Evolutionary conservation across 2,797 vertebrate genomes (phyloP).

Genomic region (Oreochromis grahami): DNA sequence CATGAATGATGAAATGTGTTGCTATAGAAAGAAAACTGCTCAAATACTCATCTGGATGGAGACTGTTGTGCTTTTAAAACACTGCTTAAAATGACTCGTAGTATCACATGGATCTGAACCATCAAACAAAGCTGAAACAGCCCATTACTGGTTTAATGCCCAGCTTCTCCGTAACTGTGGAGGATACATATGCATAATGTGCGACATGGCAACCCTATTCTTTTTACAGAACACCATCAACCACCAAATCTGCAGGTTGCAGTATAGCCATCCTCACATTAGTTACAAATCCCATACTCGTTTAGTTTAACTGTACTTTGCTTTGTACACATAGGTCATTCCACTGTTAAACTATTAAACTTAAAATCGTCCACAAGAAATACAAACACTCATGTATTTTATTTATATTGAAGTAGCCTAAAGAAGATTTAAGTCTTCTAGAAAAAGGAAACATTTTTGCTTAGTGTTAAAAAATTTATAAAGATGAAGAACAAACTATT

Average conservation of each 20-base stretch:
- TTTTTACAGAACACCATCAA: background rate
- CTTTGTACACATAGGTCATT: background rate
- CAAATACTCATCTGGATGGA: background rate
- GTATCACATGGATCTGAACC: background rate
- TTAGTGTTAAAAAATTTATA: background rate
- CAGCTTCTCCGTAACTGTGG: background rate
- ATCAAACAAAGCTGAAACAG: background rate
- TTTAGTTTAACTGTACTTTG: background rate
- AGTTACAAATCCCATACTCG: rapidly evolving
- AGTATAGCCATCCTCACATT: background rate
- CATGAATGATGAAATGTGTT: too few relatives aligned
- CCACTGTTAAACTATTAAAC: background rate
- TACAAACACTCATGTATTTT: rapidly evolving
- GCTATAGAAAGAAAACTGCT: background rate
- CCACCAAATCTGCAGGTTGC: background rate
- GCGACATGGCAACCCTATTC: background rate
- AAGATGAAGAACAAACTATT: background rate
- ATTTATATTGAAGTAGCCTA: background rate
- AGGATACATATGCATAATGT: background rate
- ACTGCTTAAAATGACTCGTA: background rate
- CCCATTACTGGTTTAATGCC: background rate
- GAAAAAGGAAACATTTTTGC: background rate
- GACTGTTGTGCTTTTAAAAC: background rate
- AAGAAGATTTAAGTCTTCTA: background rate
- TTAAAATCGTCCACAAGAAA: background rate